Percentiles rank a stretch among this genome's conserved stretches.
phyloP scores from a whole-genome alignment of 2,113 vertebrate species.

The Thamnophis sirtalis region DNA sequence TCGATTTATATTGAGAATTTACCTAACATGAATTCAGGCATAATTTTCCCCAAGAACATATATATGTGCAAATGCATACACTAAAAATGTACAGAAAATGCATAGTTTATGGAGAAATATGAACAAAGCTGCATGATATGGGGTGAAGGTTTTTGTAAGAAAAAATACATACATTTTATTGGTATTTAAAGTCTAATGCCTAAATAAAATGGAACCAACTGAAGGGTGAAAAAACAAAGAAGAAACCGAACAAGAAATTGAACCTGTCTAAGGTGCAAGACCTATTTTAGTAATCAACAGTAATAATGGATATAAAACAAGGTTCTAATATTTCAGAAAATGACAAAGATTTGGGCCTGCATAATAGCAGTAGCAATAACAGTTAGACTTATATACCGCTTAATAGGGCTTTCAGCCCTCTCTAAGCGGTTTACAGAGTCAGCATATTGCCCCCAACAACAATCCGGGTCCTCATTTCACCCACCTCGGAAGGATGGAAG shows the following conservation, averaged over 20 bases:
- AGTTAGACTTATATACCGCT: too few relatives aligned
- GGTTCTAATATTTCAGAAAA: conserved; percentile 10
- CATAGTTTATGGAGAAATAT: neutral
- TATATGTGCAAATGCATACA: neutral
- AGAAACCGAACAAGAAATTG: neutral
- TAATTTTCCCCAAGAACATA: neutral
- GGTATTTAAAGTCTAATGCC: neutral
- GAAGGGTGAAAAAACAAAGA: neutral
- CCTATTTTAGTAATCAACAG: neutral
- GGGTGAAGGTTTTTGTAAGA: neutral
- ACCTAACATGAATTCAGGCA: neutral
- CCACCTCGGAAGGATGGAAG: too few relatives aligned
- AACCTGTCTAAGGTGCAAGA: neutral
- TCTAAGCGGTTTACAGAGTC: too few relatives aligned
- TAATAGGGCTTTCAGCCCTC: too few relatives aligned
- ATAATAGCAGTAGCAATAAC: too few relatives aligned
- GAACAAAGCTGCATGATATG: neutral
- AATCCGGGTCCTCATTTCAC: too few relatives aligned
- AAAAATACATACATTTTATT: neutral
- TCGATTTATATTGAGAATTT: neutral
- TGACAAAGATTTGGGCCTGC: neutral
- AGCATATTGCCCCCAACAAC: too few relatives aligned
- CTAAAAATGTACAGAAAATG: neutral
- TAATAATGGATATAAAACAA: neutral
- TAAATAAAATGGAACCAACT: neutral